Evolutionary conservation across 35 echinoderm and acorn worm genomes (phyloP).

Genomic region (Apostichopus japonicus): DNA sequence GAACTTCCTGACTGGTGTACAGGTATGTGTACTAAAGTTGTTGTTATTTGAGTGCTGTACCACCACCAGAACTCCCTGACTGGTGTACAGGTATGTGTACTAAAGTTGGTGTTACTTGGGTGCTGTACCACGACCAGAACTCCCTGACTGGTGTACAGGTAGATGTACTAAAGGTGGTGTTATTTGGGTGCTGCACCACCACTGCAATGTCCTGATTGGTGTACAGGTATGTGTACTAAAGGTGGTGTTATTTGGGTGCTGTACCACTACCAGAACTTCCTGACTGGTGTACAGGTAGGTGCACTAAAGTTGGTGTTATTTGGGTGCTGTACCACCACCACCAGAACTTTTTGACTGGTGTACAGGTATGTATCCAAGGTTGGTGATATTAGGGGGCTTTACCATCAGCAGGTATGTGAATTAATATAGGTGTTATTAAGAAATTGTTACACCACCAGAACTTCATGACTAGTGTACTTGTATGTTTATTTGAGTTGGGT

Average conservation of each 20-base stretch:
- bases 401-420: no score
- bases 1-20: constrained; percentile 84
- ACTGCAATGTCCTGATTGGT: constrained; percentile 84
- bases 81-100: constrained; percentile 84
- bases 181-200: not conserved
- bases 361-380: constrained; percentile 59
- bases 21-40: constrained; percentile 56
- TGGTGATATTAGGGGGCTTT: not conserved
- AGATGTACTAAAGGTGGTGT: not conserved
- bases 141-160: constrained; percentile 94
- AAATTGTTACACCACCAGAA: no score
- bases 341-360: constrained; percentile 90
- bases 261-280: constrained; percentile 63
- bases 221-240: constrained; percentile 59
- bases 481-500: no score
- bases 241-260: not conserved
- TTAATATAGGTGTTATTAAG: no score
- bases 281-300: constrained; percentile 85
- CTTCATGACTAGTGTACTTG: no score
- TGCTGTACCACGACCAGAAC: constrained; percentile 73
- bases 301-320: no score
- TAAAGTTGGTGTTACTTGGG: no score
- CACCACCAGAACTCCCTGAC: constrained; percentile 75
- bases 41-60: not conserved
- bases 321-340: not conserved